These are phyloP conservation scores for Thymallus thymallus DNA, from an alignment of 2,113 vertebrate species.

Conservation along the genomic window DNA sequence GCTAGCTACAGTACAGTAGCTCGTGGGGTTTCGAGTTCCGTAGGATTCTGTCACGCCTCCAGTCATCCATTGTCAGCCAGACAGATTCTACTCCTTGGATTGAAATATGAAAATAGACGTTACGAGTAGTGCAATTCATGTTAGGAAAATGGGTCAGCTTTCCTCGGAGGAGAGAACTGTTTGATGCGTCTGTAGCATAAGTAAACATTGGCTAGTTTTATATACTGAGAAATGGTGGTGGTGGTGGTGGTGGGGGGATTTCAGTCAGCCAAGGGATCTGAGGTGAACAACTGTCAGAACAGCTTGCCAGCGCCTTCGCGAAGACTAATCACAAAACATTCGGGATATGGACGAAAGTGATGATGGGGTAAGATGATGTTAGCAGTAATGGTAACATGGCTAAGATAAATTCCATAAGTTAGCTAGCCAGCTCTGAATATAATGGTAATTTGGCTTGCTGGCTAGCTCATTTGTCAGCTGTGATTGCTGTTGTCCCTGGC, in stretches of 20 bases:
- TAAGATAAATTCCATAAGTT: background rate
- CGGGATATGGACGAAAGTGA: slow-evolving; percentile 43
- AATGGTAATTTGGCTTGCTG: no score
- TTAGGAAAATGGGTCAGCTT: slow-evolving; percentile 6
- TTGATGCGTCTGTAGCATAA: background rate
- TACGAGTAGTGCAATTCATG: background rate
- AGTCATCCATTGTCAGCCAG: slow-evolving; percentile 14
- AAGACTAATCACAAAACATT: background rate
- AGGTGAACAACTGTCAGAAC: background rate
- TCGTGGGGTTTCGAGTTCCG: background rate
- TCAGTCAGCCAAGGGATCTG: background rate
- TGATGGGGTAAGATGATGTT: slow-evolving; percentile 42
- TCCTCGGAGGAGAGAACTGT: background rate
- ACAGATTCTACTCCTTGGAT: background rate
- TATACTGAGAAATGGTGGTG: background rate
- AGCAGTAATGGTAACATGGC: no score
- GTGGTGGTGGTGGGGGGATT: background rate
- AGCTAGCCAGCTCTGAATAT: background rate
- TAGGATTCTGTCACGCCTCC: slow-evolving; percentile 33
- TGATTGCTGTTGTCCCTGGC: background rate
- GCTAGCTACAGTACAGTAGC: background rate
- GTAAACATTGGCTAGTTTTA: background rate
- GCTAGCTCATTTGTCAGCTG: background rate
- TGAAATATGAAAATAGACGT: slow-evolving; percentile 1
- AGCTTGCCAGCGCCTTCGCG: background rate